Evolutionary conservation across 2,797 vertebrate genomes (phyloP).

Genomic region (Acropternis orthonyx): DNA sequence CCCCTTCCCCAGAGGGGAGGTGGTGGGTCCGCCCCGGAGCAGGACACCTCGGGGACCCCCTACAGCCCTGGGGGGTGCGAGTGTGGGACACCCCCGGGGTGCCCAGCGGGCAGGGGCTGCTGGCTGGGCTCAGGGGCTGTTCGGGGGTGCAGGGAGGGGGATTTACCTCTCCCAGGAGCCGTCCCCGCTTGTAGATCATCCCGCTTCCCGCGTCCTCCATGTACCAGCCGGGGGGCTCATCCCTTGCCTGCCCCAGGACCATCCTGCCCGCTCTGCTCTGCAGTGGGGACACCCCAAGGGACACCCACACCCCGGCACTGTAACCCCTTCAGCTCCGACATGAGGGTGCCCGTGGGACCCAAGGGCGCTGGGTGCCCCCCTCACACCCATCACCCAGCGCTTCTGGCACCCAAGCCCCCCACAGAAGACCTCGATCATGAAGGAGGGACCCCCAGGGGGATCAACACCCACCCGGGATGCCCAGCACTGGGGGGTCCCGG

Average conservation of each 20-base stretch:
- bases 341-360: accelerated
- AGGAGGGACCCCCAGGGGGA: background rate
- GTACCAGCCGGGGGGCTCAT: background rate
- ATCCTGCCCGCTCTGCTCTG: background rate
- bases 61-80: accelerated
- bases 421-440: accelerated
- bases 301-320: background rate
- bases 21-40: accelerated
- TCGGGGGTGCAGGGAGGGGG: background rate
- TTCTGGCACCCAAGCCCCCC: background rate
- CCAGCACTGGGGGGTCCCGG: background rate
- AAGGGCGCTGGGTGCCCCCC: background rate
- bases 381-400: background rate
- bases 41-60: background rate
- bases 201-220: background rate
- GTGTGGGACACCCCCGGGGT: accelerated
- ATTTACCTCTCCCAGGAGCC: slow-evolving; percentile 45
- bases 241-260: background rate
- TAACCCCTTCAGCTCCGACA: slow-evolving; percentile 5
- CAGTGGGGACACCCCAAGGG: background rate
- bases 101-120: background rate
- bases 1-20: background rate
- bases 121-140: background rate
- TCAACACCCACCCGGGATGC: background rate
- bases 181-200: slow-evolving; percentile 3